Base-by-base conservation (phyloP, 2,113 vertebrate species). In the Hemiprocne comata region DNA sequence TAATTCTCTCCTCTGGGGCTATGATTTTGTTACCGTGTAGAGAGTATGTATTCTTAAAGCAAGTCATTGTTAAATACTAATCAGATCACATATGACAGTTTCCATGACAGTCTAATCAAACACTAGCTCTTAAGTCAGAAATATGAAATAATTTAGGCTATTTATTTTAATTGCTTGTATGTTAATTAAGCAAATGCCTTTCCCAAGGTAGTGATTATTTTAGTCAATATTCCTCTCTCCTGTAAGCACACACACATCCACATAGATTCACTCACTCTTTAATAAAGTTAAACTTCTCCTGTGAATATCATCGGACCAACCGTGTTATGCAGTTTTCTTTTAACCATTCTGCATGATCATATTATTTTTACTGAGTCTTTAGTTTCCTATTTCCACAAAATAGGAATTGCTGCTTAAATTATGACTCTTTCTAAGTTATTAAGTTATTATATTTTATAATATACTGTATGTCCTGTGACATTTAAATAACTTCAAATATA, bases 71-170 rank as follows among this genome's bases (percentile, higher is more conserved):
- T 75, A 86, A 90, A 67, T 81, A 69, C 58, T 75, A 89, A 77
- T 89, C 88, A 89, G 53, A 75, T 76, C 24, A 91, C 58, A 87
- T 61, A 62, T 11, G 80, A 82, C 65, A 81, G 74, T 74, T 94
- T 90, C 65, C 46, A 58, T 85, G 79, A 76, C 83, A 95, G 57
- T 66, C 72, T 95, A 92, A 95, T 93, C 18, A 29, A 96, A 86
- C 54, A 91, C 17, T 44, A 64, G 6, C 66, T 92, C 83, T 82
- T 82, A 87, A 86, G 9, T 44, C 70, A 89, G 71, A 94, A 93
- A 93, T 69, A 78, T 36, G 7, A 72, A 96, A 92, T 74, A 89
- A 79, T 78, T 92, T 72, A 62, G 50, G 57, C 28, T 57, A 75
- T 87, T 95, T 90, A 85, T 80, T 93, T 89, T 93, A 95, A 90